phyloP scores from a whole-genome alignment of 2,888 invertebrate species.

The Limnephilus marmoratus region DNA sequence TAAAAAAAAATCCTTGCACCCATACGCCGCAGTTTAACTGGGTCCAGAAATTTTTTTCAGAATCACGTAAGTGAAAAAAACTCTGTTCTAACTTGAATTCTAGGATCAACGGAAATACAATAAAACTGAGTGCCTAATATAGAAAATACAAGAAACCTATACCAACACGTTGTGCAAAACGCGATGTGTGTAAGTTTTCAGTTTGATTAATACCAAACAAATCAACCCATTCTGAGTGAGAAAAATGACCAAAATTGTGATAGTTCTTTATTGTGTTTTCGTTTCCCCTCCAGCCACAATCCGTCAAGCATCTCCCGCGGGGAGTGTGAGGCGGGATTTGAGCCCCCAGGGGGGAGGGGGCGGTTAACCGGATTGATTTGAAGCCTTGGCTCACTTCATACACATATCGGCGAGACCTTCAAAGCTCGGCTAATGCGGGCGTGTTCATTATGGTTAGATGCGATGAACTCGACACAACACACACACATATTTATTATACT shows the following conservation, averaged over 20 bases:
- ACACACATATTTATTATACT: too few relatives aligned
- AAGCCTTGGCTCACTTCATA: background rate
- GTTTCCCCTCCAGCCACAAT: background rate
- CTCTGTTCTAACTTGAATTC: too few relatives aligned
- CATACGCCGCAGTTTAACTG: too few relatives aligned
- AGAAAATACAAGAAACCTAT: too few relatives aligned
- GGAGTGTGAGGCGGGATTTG: background rate
- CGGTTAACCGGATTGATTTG: constrained; percentile 24
- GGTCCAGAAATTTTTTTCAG: too few relatives aligned
- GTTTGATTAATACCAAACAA: background rate
- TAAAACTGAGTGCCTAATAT: background rate
- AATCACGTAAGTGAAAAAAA: too few relatives aligned
- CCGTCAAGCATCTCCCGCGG: background rate
- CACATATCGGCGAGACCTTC: background rate
- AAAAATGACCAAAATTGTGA: background rate
- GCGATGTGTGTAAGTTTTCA: background rate
- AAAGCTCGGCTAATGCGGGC: background rate
- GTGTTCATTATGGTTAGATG: background rate
- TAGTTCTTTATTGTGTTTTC: constrained; percentile 7
- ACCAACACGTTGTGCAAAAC: background rate
- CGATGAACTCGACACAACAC: too few relatives aligned
- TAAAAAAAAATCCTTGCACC: too few relatives aligned
- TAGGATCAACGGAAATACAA: too few relatives aligned
- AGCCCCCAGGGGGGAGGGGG: too few relatives aligned
- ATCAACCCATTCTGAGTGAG: background rate